Conservation (phyloP, 2,888 invertebrate species). For the Lasioglossum zephyrum region DNA sequence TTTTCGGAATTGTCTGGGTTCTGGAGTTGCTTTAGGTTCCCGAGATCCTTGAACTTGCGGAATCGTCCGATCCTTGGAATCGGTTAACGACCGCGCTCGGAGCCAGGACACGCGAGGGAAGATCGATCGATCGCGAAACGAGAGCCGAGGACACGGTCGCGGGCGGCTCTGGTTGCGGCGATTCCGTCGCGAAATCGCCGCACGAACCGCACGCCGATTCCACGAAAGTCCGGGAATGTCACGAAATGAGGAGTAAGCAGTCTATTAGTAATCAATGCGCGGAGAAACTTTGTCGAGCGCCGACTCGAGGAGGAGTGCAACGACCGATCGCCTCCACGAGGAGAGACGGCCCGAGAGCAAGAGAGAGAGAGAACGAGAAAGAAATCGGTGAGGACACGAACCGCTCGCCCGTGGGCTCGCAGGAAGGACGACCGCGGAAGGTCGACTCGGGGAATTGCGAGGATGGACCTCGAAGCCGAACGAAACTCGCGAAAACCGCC, state of each 20-base stretch:
- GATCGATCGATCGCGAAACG: conserved; percentile 42
- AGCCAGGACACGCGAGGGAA: conserved; percentile 45
- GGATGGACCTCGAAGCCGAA: not conserved
- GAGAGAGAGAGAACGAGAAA: not conserved
- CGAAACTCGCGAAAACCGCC: not conserved
- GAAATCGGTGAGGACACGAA: conserved; percentile 26
- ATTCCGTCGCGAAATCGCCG: conserved; percentile 45
- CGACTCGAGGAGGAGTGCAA: conserved; percentile 64
- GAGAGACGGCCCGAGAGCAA: not conserved
- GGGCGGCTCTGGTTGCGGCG: not conserved
- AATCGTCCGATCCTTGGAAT: conserved; percentile 26
- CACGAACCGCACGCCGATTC: conserved; percentile 56
- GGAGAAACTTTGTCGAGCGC: conserved; percentile 67
- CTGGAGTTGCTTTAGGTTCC: not conserved
- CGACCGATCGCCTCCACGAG: conserved; percentile 60
- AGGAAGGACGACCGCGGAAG: conserved; percentile 17
- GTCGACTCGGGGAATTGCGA: conserved; percentile 5
- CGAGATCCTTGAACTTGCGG: not conserved
- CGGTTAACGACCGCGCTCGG: conserved; percentile 7
- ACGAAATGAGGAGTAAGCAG: conserved; percentile 71
- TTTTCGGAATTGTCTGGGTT: not conserved
- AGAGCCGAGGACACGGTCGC: not conserved
- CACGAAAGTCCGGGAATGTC: conserved; percentile 64
- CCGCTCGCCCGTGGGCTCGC: not conserved
- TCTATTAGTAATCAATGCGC: conserved; percentile 75